These are phyloP conservation scores for Drosophila quinaria DNA, from an alignment of 2,888 invertebrate genomes.

Conservation along the genomic window DNA sequence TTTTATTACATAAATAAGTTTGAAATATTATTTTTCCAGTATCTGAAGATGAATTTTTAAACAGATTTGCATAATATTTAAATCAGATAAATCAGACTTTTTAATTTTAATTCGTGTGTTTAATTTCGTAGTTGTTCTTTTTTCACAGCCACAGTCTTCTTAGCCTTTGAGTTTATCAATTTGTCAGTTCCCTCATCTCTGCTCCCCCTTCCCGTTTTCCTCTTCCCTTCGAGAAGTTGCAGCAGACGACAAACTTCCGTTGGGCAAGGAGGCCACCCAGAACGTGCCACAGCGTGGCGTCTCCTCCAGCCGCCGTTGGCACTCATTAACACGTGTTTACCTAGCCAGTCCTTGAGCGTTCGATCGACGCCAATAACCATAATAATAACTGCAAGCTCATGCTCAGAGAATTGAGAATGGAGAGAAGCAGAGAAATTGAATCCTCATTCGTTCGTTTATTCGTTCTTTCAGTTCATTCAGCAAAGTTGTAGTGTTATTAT, in stretches of 20 bases:
- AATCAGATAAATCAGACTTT: no score
- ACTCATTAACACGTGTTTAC: constrained; percentile 80
- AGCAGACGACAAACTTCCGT: constrained; percentile 54
- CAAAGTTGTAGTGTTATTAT: constrained; percentile 73
- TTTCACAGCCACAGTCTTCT: not conserved
- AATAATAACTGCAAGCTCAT: constrained; percentile 74
- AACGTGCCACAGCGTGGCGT: constrained; percentile 33
- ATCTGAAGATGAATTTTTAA: no score
- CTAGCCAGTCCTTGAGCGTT: constrained; percentile 71
- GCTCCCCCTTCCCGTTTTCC: not conserved
- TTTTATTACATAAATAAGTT: not conserved
- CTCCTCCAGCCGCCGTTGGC: constrained; percentile 52
- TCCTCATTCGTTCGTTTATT: constrained; percentile 22
- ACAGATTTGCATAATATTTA: no score
- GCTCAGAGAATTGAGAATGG: constrained; percentile 32
- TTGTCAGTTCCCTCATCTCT: not conserved
- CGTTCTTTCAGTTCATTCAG: constrained; percentile 66
- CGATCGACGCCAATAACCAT: constrained; percentile 77
- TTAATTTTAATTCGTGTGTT: no score
- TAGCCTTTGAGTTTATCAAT: no score
- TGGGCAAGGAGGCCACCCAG: constrained; percentile 70
- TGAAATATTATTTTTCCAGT: not conserved
- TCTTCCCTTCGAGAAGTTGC: not conserved
- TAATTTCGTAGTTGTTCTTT: no score
- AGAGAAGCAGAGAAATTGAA: constrained; percentile 10